phyloP scores from a whole-genome alignment of 2,888 invertebrate species.

The Gymnoscelis rufifasciata region DNA sequence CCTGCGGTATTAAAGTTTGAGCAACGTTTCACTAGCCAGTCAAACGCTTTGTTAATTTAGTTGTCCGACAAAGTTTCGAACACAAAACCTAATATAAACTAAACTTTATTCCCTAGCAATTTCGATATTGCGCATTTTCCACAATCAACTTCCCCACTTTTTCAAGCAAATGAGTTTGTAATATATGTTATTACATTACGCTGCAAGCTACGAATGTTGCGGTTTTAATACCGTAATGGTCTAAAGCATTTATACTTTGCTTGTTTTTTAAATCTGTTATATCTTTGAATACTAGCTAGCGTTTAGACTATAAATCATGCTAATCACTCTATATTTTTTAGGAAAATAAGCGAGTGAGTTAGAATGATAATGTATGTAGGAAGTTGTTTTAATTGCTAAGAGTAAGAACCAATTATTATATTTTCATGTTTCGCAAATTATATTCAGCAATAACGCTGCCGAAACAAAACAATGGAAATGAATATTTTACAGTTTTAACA shows the following conservation, averaged over 20 bases:
- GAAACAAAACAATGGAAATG: no score
- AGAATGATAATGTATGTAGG: no score
- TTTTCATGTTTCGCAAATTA: no score
- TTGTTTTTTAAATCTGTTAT: neutral
- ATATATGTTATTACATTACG: conserved; percentile 51
- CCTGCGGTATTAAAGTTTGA: neutral
- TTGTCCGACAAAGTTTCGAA: neutral
- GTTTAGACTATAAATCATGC: no score
- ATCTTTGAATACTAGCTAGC: no score
- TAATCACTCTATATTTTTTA: no score
- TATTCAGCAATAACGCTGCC: no score
- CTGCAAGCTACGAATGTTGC: conserved; percentile 38
- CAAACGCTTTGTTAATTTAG: neutral
- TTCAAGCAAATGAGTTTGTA: conserved; percentile 52
- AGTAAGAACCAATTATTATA: no score
- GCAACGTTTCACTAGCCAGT: neutral
- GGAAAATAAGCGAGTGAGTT: no score
- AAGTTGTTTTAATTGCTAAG: no score
- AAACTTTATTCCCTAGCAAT: conserved; percentile 2
- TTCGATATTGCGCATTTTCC: conserved; percentile 12
- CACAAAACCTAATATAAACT: neutral
- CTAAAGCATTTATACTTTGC: conserved; percentile 3
- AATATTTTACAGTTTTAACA: no score
- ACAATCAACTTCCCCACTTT: conserved; percentile 26
- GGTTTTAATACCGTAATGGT: conserved; percentile 39